A percentile compares a stretch with the other conserved stretches of the same genome.
Conservation (phyloP, 92 coral and sea anemone species). For the Blastomussa wellsi region DNA sequence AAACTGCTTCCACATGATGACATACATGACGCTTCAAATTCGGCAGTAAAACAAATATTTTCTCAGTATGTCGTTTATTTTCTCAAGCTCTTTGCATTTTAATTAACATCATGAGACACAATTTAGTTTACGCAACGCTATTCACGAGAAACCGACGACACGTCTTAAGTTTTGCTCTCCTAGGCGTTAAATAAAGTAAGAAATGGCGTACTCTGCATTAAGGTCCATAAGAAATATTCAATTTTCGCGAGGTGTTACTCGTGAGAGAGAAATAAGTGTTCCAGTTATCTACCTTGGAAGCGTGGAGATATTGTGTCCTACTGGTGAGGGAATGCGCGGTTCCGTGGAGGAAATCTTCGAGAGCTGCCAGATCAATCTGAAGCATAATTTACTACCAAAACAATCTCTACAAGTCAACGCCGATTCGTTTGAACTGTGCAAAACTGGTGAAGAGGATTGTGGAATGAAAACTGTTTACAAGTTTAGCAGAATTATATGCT, state of each 20-base stretch:
- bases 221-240: neutral
- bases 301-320: slow-evolving; percentile 74
- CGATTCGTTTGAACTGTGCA: slow-evolving; percentile 33
- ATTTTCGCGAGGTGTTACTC: neutral
- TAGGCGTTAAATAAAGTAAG: too few relatives aligned
- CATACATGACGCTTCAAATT: neutral
- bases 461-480: slow-evolving; percentile 40
- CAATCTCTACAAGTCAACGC: slow-evolving; percentile 51
- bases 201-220: neutral
- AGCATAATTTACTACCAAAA: slow-evolving; percentile 48
- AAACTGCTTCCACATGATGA: neutral
- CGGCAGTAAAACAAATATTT: neutral
- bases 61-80: neutral
- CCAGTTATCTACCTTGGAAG: slow-evolving; percentile 72
- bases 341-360: slow-evolving; percentile 82
- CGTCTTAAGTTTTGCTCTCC: too few relatives aligned
- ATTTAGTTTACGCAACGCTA: neutral
- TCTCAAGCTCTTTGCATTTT: neutral
- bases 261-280: neutral
- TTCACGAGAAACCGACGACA: neutral
- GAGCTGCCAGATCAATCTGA: slow-evolving; percentile 32
- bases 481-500: slow-evolving; percentile 68
- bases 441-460: slow-evolving; percentile 26
- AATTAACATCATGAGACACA: neutral
- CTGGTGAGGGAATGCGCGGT: slow-evolving; percentile 84